Base-by-base conservation (phyloP, 2,888 invertebrate genomes). In the Hypselothyrea guttata region DNA sequence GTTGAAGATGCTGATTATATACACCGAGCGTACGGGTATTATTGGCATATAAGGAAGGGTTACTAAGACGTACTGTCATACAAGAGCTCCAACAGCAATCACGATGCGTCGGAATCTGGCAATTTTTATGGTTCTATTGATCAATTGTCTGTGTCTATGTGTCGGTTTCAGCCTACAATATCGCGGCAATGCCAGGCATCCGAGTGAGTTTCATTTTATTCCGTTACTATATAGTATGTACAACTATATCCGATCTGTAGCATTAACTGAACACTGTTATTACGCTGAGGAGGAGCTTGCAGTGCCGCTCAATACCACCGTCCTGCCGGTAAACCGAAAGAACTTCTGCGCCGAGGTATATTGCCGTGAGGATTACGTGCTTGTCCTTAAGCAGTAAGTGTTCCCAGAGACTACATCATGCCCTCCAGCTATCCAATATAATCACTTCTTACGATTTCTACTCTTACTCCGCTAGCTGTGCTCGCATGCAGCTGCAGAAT, bases 381-480 rank as follows among this genome's bases (percentile, higher is more conserved):
- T 87, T 33, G 53, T 75, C 56, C 75, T 87, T n/a, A 75, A 71
- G 40, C 78, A 88, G 87, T 87, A 64, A 79, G 81, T 81, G 1
- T 4, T 3, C 1, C 11, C n/a, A n/a, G n/a, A n/a, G 4, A 8
- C 1, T 27, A n/a, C 4, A 11, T 54, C n/a, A n/a, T n/a, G n/a
- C n/a, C n/a, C n/a, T n/a, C n/a, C n/a, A n/a, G n/a, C n/a, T n/a
- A n/a, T n/a, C n/a, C n/a, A n/a, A n/a, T n/a, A n/a, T n/a, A n/a
- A n/a, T n/a, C n/a, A n/a, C n/a, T n/a, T n/a, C n/a, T n/a, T n/a
- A n/a, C n/a, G n/a, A n/a, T n/a, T n/a, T n/a, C n/a, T n/a, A n/a
- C n/a, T n/a, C n/a, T n/a, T n/a, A n/a, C 4, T 9, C 28, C 22
- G 22, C 0, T 30, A 87, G 88, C 48, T 87, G 87, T 54, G 86